phyloP scores from a whole-genome alignment of 2,888 invertebrate genomes.

The Acronicta aceris region DNA sequence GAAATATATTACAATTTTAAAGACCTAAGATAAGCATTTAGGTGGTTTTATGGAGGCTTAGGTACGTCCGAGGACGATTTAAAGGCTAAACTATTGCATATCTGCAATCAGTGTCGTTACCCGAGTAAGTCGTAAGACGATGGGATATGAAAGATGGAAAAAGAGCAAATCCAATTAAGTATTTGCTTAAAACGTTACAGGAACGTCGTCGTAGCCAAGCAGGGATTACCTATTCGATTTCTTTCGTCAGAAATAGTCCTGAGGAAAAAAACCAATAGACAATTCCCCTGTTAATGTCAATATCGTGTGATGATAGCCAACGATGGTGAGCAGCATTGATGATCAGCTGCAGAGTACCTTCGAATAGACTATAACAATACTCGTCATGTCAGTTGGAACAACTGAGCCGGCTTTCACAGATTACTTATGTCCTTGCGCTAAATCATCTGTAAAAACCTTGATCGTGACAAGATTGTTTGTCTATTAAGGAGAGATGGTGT shows the following conservation, averaged over 20 bases:
- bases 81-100: not conserved
- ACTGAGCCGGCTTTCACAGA: constrained; percentile 36
- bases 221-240: constrained; percentile 1
- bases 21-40: not conserved
- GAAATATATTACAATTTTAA: not conserved
- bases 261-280: constrained; percentile 8
- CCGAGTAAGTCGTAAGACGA: constrained; percentile 8
- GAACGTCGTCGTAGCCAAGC: constrained; percentile 13
- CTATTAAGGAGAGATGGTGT: not conserved
- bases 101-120: constrained; percentile 8
- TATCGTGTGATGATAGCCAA: not conserved
- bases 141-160: not conserved
- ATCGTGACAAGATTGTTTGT: not conserved
- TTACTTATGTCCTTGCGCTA: constrained; percentile 27
- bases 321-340: constrained; percentile 1
- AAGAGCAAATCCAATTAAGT: constrained; percentile 2
- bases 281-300: not conserved
- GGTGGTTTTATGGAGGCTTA: no score
- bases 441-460: constrained; percentile 40
- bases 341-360: not conserved
- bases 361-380: not conserved
- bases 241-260: not conserved
- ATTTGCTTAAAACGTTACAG: constrained; percentile 17
- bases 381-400: not conserved
- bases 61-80: no score